phyloP scores from a whole-genome alignment of 1,140 invertebrate species.

The Harlomillsia oculata region DNA sequence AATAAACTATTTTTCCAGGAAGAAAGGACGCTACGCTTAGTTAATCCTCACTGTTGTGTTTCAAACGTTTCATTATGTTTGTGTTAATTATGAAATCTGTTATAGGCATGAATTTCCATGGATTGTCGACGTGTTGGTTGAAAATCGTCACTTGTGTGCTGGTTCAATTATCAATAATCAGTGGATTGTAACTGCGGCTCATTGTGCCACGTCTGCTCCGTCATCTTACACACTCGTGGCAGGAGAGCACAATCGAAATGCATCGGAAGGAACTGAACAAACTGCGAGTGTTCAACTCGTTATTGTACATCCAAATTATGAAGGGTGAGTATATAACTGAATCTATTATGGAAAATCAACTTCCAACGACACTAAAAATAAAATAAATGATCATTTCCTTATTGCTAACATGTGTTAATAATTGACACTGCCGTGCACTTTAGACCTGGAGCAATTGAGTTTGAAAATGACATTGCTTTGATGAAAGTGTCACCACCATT shows the following conservation, averaged over 20 bases:
- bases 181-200: constrained; percentile 39
- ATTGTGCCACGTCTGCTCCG: constrained; percentile 48
- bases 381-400: too few relatives aligned
- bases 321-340: background rate
- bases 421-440: background rate
- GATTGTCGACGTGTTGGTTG: background rate
- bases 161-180: background rate
- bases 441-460: constrained; percentile 2
- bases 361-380: too few relatives aligned
- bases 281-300: constrained; percentile 23
- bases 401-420: background rate
- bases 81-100: too few relatives aligned
- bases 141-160: background rate
- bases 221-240: constrained; percentile 35
- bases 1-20: background rate
- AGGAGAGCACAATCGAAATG: constrained; percentile 37
- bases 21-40: too few relatives aligned
- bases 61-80: too few relatives aligned
- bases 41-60: background rate
- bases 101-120: constrained; percentile 3
- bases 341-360: too few relatives aligned
- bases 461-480: constrained; percentile 35
- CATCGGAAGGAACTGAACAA: constrained; percentile 32
- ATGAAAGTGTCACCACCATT: constrained; percentile 11
- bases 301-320: background rate